These are phyloP conservation scores for Micromussa lordhowensis DNA, from an alignment of 92 coral and sea anemone genomes.

Conservation along the genomic window DNA sequence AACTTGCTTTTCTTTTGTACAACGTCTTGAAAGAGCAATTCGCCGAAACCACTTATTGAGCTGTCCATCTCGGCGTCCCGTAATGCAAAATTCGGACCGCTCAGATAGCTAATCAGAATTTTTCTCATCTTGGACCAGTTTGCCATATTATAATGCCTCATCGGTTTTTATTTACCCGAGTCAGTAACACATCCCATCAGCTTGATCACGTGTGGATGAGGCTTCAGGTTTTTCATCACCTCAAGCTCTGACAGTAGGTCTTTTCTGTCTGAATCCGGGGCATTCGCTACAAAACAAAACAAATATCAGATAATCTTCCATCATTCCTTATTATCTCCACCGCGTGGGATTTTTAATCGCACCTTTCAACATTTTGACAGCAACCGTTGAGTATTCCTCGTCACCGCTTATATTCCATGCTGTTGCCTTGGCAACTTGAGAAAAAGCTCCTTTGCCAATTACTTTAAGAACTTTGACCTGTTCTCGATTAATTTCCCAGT, in stretches of 20 bases:
- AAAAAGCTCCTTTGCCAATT: conserved; percentile 32
- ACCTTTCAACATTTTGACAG: conserved; percentile 31
- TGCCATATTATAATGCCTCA: background rate
- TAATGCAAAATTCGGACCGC: no score
- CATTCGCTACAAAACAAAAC: background rate
- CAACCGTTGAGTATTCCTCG: background rate
- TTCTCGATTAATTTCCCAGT: conserved; percentile 18
- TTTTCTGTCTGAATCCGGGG: conserved; percentile 28
- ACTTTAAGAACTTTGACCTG: background rate
- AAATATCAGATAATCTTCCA: background rate
- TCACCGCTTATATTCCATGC: background rate
- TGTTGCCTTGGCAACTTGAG: conserved; percentile 30
- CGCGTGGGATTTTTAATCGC: background rate
- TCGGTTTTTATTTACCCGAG: background rate
- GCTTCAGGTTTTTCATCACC: background rate
- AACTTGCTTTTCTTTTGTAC: no score
- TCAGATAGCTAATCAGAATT: no score
- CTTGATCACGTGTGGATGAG: conserved; percentile 2
- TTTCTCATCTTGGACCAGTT: no score
- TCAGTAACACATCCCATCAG: background rate
- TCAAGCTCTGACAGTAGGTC: conserved; percentile 23
- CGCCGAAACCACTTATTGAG: no score
- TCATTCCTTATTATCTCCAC: background rate
- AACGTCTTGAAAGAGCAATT: no score
- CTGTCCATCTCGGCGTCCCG: no score